Evolutionary conservation across 2,113 vertebrate genomes (phyloP).

Genomic region (Cranoglanis bouderius): DNA sequence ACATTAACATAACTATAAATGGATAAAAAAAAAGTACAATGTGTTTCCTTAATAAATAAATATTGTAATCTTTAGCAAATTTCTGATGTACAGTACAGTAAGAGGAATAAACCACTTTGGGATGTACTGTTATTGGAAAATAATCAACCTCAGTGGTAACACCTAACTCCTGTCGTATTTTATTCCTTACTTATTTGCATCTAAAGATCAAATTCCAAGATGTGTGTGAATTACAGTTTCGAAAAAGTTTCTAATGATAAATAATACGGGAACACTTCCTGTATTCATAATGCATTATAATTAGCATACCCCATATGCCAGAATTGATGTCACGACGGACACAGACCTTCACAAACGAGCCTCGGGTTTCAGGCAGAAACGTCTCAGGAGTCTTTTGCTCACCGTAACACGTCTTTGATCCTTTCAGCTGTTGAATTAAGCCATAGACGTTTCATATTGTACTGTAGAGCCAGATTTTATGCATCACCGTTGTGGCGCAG

Average conservation of each 20-base stretch:
- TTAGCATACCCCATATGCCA: too few species aligned
- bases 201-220: background rate
- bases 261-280: background rate
- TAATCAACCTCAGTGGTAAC: background rate
- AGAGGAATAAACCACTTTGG: background rate
- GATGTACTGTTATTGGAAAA: background rate
- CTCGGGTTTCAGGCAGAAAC: background rate
- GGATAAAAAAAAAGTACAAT: background rate
- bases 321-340: too few species aligned
- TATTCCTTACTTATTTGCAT: background rate
- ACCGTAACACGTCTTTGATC: background rate
- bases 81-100: background rate
- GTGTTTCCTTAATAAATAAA: background rate
- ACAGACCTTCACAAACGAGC: too few species aligned
- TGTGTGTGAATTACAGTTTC: background rate
- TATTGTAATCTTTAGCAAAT: background rate
- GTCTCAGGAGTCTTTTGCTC: background rate
- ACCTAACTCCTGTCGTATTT: too few species aligned
- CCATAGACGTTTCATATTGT: background rate
- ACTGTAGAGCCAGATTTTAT: slow-evolving; percentile 12
- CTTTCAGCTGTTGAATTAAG: slow-evolving; percentile 27
- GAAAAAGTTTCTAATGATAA: background rate
- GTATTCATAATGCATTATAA: background rate
- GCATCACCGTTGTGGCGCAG: background rate
- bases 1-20: background rate